Percentiles rank a stretch among this genome's conserved stretches.
These are phyloP conservation scores for Dascillus cervinus DNA, from an alignment of 2,888 invertebrate genomes.

Conservation along the genomic window DNA sequence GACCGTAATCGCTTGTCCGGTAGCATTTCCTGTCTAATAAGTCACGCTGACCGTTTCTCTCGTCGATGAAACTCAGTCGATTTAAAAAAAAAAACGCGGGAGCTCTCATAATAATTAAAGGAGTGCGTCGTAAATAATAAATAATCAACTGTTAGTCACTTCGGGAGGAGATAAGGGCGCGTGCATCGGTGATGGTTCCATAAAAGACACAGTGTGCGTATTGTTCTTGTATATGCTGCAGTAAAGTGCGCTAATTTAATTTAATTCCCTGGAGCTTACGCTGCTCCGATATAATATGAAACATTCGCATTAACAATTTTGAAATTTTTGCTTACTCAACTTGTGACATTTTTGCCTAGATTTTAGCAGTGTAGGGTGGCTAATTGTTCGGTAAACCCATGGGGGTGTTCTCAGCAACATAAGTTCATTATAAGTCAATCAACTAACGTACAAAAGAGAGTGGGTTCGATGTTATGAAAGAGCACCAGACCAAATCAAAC, in stretches of 20 bases:
- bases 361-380: conserved; percentile 16
- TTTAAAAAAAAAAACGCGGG: too few relatives aligned
- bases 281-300: too few relatives aligned
- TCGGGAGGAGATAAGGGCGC: conserved; percentile 17
- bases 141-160: conserved; percentile 21
- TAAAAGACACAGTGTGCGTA: conserved; percentile 13
- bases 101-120: conserved; percentile 28
- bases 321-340: too few relatives aligned
- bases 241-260: conserved; percentile 22
- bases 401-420: conserved; percentile 36
- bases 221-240: too few relatives aligned
- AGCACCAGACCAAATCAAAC: conserved; percentile 9
- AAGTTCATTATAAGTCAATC: conserved; percentile 44
- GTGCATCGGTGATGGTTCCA: conserved; percentile 8
- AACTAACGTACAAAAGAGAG: conserved; percentile 36
- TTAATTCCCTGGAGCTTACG: conserved; percentile 19
- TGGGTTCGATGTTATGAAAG: conserved; percentile 19
- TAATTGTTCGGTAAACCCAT: conserved; percentile 25
- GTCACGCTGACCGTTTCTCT: too few relatives aligned
- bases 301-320: too few relatives aligned
- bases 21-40: conserved; percentile 37
- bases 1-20: conserved; percentile 40
- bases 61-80: too few relatives aligned
- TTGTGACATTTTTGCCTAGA: too few relatives aligned
- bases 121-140: conserved; percentile 26